These are phyloP conservation scores for Tympanuchus pallidicinctus DNA, from an alignment of 2,113 vertebrate species.

Conservation along the genomic window DNA sequence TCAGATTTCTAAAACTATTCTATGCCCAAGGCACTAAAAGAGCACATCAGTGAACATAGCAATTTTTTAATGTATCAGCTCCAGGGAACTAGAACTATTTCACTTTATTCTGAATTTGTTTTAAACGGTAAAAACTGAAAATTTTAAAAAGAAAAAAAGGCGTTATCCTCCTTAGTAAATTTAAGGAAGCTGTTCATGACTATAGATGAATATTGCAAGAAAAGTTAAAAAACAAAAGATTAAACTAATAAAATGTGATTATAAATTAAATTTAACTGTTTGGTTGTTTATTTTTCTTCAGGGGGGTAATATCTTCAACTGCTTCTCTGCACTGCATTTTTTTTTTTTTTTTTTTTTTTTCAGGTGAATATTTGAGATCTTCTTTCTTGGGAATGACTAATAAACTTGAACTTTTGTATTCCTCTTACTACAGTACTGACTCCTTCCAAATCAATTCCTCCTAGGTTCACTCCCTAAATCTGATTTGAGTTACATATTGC, in stretches of 20 bases:
- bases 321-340: neutral
- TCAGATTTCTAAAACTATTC: neutral
- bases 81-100: neutral
- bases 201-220: neutral
- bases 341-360: neutral
- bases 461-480: neutral
- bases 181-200: neutral
- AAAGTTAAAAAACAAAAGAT: neutral
- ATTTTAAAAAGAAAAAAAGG: neutral
- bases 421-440: neutral
- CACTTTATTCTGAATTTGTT: neutral
- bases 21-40: neutral
- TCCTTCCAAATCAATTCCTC: neutral
- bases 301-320: neutral
- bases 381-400: neutral
- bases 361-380: neutral
- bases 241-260: neutral
- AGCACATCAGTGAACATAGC: neutral
- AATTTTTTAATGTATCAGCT: neutral
- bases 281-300: neutral
- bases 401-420: neutral
- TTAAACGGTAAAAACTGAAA: neutral
- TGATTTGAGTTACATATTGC: neutral
- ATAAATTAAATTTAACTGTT: neutral
- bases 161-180: neutral